Evolutionary conservation across 1,140 invertebrate genomes (phyloP), one percentile per base, ranked within the genome.

Genomic region (Leucophenga varia): DNA sequence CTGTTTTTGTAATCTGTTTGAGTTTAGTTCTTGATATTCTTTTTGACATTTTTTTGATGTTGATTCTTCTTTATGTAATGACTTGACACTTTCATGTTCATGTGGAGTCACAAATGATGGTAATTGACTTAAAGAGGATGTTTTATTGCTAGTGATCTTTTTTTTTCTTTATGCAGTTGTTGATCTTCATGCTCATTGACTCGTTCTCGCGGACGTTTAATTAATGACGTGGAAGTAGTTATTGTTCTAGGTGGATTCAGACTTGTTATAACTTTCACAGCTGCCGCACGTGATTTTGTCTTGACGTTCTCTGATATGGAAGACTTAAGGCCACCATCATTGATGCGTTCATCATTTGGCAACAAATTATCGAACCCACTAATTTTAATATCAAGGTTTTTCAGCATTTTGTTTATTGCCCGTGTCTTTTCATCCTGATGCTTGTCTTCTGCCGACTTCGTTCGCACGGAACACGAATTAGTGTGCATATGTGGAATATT

Each of bases 261-360:
- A 36, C 42, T 68, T 38, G 70, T 63, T 35, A 73, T 73, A 5
- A 73, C 70, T 36, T 73, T 73, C 20, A 72, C 70, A 0, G 70
- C 70, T 4, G 72, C 61, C 3, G 72, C 69, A 8, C 72, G 54
- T 3, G 72, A 74, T 39, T 75, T 75, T 2, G 72, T 75, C 47
- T 75, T 75, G 2, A 75, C 72, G 31, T 72, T 75, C 48, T 75
- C 72, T 47, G 72, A 75, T 48, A 75, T 75, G 21, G 72, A 74
- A 5, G 72, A 71, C 51, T 75, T 75, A n/a, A 73, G 56, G 10
- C 59, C 56, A 6, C 59, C 47, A 20, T 59, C 56, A 12, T 60
- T 49, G 10, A 59, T 55, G 48, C 57, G 61, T 43, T 72, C 69
- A 3, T 70, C 61, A 39, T 54, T 61, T 25, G 65, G 64, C 55